These are phyloP conservation scores for Microtus montanus DNA, from an alignment of 2,113 vertebrate genomes.

Conservation along the genomic window DNA sequence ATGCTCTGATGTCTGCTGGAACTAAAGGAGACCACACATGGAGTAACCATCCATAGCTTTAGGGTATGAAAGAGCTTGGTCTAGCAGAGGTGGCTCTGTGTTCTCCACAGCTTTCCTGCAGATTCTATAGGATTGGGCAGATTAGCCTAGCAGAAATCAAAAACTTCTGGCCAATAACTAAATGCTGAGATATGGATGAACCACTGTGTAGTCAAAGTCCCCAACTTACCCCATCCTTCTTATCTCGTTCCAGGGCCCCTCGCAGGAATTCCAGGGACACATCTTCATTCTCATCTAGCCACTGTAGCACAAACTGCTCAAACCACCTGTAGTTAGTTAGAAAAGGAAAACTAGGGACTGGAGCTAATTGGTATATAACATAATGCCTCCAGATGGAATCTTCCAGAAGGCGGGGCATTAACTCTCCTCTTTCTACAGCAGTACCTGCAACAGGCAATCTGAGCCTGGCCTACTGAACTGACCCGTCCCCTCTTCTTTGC, in stretches of 20 bases:
- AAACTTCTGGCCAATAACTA: not conserved
- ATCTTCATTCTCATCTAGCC: constrained; percentile 98
- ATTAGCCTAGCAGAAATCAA: not conserved
- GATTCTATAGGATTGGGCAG: not conserved
- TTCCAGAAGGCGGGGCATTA: not conserved
- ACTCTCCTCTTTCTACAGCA: constrained; percentile 1
- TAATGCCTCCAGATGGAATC: not conserved
- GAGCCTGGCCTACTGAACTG: not conserved
- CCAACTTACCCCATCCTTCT: constrained; percentile 96
- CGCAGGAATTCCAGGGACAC: constrained; percentile 98
- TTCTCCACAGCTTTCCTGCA: not conserved
- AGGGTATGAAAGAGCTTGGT: constrained; percentile 7
- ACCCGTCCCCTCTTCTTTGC: not conserved
- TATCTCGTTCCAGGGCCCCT: constrained; percentile 97
- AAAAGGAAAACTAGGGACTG: constrained; percentile 8
- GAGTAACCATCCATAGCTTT: constrained; percentile 12
- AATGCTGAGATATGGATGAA: not conserved
- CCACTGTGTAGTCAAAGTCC: not conserved
- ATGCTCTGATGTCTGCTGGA: constrained; percentile 98
- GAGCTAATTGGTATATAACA: not conserved
- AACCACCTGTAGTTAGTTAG: constrained; percentile 91
- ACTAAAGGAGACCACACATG: constrained; percentile 84
- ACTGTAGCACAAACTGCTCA: constrained; percentile 97
- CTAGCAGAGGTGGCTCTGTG: not conserved
- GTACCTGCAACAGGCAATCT: not conserved